These are phyloP conservation scores for Polyergus mexicanus DNA, from an alignment of 1,140 invertebrate species.

Conservation along the genomic window DNA sequence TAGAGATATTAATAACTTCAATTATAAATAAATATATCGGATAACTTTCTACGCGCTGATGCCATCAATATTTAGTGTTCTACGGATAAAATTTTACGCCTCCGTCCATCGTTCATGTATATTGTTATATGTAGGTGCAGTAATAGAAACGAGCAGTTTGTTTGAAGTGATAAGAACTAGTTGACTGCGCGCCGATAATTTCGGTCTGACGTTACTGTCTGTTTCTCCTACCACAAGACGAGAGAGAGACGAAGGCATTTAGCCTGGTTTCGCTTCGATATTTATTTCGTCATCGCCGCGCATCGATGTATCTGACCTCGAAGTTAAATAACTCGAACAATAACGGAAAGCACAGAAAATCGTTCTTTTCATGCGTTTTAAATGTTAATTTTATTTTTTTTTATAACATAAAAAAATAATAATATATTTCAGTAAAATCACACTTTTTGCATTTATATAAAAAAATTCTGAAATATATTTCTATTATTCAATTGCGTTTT, in stretches of 20 bases:
- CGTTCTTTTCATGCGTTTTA: not conserved
- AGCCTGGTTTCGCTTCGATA: conserved; percentile 20
- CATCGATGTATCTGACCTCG: conserved; percentile 2
- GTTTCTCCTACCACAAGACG: conserved; percentile 51
- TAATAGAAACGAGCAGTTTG: conserved; percentile 32
- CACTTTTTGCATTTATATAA: not conserved
- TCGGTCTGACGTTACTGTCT: conserved; percentile 70
- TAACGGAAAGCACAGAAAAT: not conserved
- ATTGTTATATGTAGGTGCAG: conserved; percentile 54
- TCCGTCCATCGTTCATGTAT: not conserved
- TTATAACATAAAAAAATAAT: not conserved
- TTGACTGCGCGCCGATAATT: conserved; percentile 68
- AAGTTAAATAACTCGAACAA: conserved; percentile 3
- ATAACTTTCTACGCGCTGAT: not conserved
- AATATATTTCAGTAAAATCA: conserved; percentile 6
- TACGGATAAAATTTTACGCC: conserved; percentile 34
- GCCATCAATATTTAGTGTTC: conserved; percentile 56
- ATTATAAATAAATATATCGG: not conserved
- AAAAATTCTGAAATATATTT: not conserved
- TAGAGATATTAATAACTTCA: not conserved
- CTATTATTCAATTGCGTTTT: not conserved
- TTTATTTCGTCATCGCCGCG: conserved; percentile 43
- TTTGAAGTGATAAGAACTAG: conserved; percentile 68
- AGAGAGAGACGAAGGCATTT: conserved; percentile 29
- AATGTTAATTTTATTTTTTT: not conserved